phyloP scores from a whole-genome alignment of 2,888 invertebrate genomes.

The Drosophila stalkeri region DNA sequence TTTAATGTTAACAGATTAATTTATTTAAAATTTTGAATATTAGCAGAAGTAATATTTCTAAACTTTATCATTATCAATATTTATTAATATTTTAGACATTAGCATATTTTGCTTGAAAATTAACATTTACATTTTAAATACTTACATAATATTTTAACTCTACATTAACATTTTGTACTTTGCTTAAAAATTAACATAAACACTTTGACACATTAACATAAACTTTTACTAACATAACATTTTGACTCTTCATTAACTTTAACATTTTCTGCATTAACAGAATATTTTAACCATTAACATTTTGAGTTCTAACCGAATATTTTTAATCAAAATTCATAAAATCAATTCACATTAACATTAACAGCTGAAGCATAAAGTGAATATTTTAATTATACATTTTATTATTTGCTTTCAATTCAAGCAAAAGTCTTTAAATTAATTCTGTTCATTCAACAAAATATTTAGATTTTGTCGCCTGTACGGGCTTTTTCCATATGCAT shows the following conservation, averaged over 20 bases:
- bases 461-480: slow-evolving; percentile 54
- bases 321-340: background rate
- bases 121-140: background rate
- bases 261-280: background rate
- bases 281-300: background rate
- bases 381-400: background rate
- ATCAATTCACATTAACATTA: background rate
- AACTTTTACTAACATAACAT: background rate
- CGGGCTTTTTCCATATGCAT: slow-evolving; percentile 39
- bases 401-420: background rate
- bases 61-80: too few relatives aligned
- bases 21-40: background rate
- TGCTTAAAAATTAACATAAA: background rate
- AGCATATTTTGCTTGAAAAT: background rate
- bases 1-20: background rate
- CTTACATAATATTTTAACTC: background rate
- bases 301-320: background rate
- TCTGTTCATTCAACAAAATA: background rate
- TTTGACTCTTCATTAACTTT: background rate
- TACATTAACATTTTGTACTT: background rate
- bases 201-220: background rate
- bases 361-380: background rate
- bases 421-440: background rate
- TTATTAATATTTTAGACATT: background rate
- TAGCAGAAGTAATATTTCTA: background rate